phyloP scores from a whole-genome alignment of 2,888 invertebrate species.

The Urechis unicinctus region DNA sequence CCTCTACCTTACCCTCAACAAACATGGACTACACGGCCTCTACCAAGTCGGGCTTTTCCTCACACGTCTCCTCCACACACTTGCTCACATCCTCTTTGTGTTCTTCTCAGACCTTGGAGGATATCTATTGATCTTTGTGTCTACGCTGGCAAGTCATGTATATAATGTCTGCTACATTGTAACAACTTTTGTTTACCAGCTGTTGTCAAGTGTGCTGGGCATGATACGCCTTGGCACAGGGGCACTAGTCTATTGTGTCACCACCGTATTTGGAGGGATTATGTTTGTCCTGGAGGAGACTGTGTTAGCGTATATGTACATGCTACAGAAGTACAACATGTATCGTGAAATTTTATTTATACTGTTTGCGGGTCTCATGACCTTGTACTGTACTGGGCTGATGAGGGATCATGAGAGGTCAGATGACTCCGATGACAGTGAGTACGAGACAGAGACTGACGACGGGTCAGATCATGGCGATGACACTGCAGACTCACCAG shows the following conservation, averaged over 20 bases:
- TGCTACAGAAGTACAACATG: conserved; percentile 23
- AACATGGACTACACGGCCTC: conserved; percentile 12
- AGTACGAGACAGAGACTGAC: conserved; percentile 4
- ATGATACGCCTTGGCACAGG: conserved; percentile 8
- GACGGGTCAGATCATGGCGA: not conserved
- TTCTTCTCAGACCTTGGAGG: conserved; percentile 17
- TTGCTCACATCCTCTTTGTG: conserved; percentile 14
- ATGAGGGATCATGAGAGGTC: conserved; percentile 11
- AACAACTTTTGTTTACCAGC: conserved; percentile 12
- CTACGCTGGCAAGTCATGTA: conserved; percentile 9
- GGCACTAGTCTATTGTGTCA: conserved; percentile 11
- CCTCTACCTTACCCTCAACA: conserved; percentile 14
- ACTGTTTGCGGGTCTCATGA: conserved; percentile 15
- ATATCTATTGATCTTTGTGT: conserved; percentile 14
- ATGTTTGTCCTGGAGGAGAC: conserved; percentile 18
- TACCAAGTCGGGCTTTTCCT: not conserved
- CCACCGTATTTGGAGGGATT: conserved; percentile 15
- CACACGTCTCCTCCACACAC: conserved; percentile 1
- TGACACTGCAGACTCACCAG: conserved; percentile 1
- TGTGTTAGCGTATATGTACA: conserved; percentile 17
- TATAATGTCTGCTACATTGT: conserved; percentile 18
- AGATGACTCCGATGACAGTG: conserved; percentile 1
- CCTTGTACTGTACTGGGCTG: conserved; percentile 21
- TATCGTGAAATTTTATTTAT: conserved; percentile 23
- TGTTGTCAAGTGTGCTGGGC: conserved; percentile 9